phyloP scores from a whole-genome alignment of 1,140 invertebrate genomes.

The Trachelipus rathkii region DNA sequence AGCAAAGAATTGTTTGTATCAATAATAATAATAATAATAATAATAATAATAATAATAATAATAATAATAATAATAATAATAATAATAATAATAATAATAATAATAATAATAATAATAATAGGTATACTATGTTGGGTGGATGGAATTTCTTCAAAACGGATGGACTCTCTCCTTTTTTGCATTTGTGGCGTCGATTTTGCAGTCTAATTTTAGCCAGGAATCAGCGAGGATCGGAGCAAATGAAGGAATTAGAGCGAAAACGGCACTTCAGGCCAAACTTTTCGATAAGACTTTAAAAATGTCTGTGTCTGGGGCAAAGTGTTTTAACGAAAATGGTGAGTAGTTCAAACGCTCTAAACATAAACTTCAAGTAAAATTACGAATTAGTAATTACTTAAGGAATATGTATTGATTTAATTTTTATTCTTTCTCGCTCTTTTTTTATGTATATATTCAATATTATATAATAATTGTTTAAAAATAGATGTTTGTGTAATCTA shows the following conservation, averaged over 20 bases:
- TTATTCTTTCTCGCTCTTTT: neutral
- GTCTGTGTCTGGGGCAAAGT: slow-evolving; percentile 4
- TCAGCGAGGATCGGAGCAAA: slow-evolving; percentile 75
- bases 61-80: too few relatives aligned
- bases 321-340: neutral
- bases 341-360: neutral
- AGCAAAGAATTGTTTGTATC: too few relatives aligned
- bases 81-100: too few relatives aligned
- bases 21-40: too few relatives aligned
- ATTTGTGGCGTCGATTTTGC: slow-evolving; percentile 66
- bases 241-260: slow-evolving; percentile 72
- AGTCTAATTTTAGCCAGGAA: slow-evolving; percentile 76
- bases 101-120: neutral
- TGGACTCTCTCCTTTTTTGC: slow-evolving; percentile 70
- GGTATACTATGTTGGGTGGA: slow-evolving; percentile 46
- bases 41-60: too few relatives aligned
- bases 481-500: neutral
- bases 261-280: slow-evolving; percentile 61
- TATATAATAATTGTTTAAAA: neutral
- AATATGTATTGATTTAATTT: neutral
- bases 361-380: too few relatives aligned
- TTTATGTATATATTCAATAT: neutral
- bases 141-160: slow-evolving; percentile 67
- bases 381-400: neutral
- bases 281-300: slow-evolving; percentile 31